Conservation (phyloP, 2,888 invertebrate species). For the Tetanocera ferruginea region DNA sequence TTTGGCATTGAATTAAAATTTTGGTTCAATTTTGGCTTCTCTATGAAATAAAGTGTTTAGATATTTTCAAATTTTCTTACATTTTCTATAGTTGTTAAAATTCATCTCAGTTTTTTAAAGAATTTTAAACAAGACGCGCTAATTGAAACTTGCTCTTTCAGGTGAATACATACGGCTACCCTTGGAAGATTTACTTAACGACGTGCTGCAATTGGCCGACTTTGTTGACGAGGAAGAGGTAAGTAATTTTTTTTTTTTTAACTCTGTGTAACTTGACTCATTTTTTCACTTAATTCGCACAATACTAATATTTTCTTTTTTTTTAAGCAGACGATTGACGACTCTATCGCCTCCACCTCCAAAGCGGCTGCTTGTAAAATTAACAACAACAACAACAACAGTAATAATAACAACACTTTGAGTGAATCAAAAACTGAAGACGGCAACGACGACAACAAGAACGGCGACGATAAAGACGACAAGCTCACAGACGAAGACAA, state of each 20-base stretch:
- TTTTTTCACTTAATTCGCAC: neutral
- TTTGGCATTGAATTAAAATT: no score
- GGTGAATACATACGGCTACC: conserved; percentile 69
- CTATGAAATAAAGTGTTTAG: no score
- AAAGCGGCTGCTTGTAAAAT: conserved; percentile 58
- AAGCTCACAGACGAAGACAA: conserved; percentile 42
- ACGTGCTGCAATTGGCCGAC: conserved; percentile 67
- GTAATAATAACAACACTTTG: conserved; percentile 40
- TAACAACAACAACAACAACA: conserved; percentile 38
- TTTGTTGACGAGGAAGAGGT: conserved; percentile 61
- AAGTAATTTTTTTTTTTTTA: conserved; percentile 35
- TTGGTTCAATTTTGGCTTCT: no score
- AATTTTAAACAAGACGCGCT: neutral
- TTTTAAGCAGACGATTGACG: conserved; percentile 44
- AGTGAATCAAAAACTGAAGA: conserved; percentile 55
- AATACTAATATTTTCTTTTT: neutral
- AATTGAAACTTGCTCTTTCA: conserved; percentile 48
- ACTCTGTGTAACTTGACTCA: neutral
- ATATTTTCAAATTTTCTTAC: neutral
- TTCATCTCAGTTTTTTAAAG: neutral
- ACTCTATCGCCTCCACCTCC: conserved; percentile 62
- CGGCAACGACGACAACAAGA: conserved; percentile 43
- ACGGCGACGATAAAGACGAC: conserved; percentile 36
- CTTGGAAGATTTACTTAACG: conserved; percentile 68
- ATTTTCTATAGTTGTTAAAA: neutral